A percentile compares a stretch with the other conserved stretches of the same genome.
phyloP scores from a whole-genome alignment of 2,888 invertebrate genomes.

The Hemaris fuciformis region DNA sequence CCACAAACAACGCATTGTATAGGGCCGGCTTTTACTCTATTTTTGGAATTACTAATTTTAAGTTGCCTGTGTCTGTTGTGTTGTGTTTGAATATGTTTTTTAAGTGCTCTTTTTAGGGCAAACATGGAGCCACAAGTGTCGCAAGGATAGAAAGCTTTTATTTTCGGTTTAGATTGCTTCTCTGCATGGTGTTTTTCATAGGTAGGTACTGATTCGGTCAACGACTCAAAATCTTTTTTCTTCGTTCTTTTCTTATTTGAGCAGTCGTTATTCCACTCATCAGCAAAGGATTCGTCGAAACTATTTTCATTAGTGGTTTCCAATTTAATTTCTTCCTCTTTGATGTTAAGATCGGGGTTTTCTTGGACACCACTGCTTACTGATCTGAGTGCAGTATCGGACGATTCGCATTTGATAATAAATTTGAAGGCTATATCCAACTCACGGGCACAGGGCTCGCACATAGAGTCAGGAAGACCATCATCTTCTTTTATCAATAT shows the following conservation, averaged over 20 bases:
- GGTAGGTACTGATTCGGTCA: background rate
- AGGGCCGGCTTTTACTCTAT: constrained; percentile 43
- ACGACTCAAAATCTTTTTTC: background rate
- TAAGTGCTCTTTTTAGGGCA: background rate
- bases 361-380: constrained; percentile 30
- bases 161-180: background rate
- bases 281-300: background rate
- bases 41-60: constrained; percentile 37
- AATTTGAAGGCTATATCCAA: constrained; percentile 57
- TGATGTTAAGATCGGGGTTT: constrained; percentile 38
- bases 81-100: background rate
- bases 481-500: constrained; percentile 58
- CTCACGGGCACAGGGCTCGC: constrained; percentile 54
- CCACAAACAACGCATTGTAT: constrained; percentile 64
- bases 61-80: constrained; percentile 11
- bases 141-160: background rate
- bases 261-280: background rate
- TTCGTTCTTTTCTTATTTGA: background rate
- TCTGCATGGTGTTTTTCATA: background rate
- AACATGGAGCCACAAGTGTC: background rate
- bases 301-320: constrained; percentile 15
- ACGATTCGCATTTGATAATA: constrained; percentile 59
- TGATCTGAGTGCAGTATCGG: constrained; percentile 55
- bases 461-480: constrained; percentile 61
- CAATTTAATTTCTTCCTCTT: constrained; percentile 31